Conservation (phyloP, 2,797 vertebrate genomes). For the Rousettus madagascariensis region DNA sequence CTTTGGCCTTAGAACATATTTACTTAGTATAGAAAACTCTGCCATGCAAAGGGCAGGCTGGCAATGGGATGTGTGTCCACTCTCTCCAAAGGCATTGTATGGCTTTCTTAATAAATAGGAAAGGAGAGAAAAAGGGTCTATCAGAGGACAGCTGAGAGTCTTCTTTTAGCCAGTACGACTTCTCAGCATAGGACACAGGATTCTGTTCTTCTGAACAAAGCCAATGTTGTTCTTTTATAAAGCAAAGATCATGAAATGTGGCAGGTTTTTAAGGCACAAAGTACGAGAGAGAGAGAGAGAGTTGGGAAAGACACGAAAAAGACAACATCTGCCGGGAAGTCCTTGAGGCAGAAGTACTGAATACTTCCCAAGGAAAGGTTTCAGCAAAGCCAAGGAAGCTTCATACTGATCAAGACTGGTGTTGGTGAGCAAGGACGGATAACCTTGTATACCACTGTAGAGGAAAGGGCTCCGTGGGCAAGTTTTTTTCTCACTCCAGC, state of each 20-base stretch:
- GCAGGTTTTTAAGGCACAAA: slow-evolving; percentile 40
- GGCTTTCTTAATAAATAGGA: slow-evolving; percentile 40
- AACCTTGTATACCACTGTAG: not conserved
- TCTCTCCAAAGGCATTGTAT: not conserved
- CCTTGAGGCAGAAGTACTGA: slow-evolving; percentile 14
- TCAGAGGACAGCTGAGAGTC: slow-evolving; percentile 24
- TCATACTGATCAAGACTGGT: not conserved
- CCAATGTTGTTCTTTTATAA: slow-evolving; percentile 59
- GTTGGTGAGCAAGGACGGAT: not conserved
- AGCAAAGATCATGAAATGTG: slow-evolving; percentile 43
- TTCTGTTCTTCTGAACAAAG: slow-evolving; percentile 39
- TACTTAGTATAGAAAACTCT: slow-evolving; percentile 20
- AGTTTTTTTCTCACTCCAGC: slow-evolving; percentile 8
- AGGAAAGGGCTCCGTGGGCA: not conserved
- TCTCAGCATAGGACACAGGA: not conserved
- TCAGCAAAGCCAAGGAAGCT: slow-evolving; percentile 28
- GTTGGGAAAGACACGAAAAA: not conserved
- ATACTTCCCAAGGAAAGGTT: slow-evolving; percentile 30
- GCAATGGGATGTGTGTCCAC: not conserved
- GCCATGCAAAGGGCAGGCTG: slow-evolving; percentile 9
- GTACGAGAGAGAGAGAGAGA: not conserved
- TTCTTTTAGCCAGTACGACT: not conserved
- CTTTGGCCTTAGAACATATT: slow-evolving; percentile 50
- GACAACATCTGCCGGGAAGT: not conserved
- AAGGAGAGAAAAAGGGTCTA: not conserved